Conservation (phyloP, 2,797 vertebrate genomes). For the Phylloscopus collybita region DNA sequence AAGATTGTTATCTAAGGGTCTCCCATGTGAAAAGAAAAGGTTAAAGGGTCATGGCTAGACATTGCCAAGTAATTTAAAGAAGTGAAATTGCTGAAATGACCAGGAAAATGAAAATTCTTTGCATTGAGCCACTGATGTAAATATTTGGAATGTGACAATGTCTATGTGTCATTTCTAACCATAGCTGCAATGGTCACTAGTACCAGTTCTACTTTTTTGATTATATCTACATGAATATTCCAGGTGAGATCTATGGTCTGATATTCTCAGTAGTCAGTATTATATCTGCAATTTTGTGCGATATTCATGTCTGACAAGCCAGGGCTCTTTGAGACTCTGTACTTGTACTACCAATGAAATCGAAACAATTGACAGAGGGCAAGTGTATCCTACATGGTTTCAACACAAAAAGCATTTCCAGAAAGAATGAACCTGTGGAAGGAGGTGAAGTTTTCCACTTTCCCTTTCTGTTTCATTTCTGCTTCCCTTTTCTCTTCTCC, state of each 20-base stretch:
- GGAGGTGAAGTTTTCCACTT: background rate
- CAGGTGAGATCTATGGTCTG: background rate
- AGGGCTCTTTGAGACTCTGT: background rate
- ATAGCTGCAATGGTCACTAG: background rate
- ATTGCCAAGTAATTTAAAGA: background rate
- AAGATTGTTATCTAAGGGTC: background rate
- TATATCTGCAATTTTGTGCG: background rate
- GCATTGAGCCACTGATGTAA: background rate
- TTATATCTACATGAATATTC: background rate
- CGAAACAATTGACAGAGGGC: background rate
- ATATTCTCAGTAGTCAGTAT: background rate
- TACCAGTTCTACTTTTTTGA: background rate
- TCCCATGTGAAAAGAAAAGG: background rate
- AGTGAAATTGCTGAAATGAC: background rate
- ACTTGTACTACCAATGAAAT: background rate
- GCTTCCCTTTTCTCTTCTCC: rapidly evolving
- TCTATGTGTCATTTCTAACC: background rate
- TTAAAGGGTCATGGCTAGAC: background rate
- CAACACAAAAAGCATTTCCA: background rate
- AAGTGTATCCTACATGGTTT: background rate
- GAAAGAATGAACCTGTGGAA: background rate
- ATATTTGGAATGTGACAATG: background rate
- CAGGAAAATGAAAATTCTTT: background rate
- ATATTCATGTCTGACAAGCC: background rate
- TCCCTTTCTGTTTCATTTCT: background rate